Base-by-base conservation (phyloP, 2,797 vertebrate genomes). In the Malacoraja senta region DNA sequence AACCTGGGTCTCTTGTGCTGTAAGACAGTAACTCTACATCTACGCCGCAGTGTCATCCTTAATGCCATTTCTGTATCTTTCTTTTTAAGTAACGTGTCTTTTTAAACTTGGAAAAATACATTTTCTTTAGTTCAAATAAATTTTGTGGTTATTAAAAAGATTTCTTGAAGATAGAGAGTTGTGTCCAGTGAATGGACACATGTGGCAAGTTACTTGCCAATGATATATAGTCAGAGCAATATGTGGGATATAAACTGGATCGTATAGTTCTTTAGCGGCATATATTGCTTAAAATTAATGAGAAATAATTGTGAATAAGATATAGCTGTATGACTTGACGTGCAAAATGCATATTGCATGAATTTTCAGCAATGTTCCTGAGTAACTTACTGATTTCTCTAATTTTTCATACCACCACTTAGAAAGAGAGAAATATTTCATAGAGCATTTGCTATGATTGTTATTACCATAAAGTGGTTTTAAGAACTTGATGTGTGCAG, bases 401-500 rank as follows among this genome's bases (percentile, higher is more conserved):
- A 65, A 84, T 19, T 88, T 88, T 88, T 88, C 32, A 68, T 88
- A 88, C n/a, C n/a, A 63, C 65, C 7, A 32, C 7, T 35, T 65
- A n/a, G n/a, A 65, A 35, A 68, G 17, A 65, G 61, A 63, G 84
- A 68, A 86, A 86, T 63, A 86, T 86, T 86, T 86, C 81, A 84
- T 35, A 61, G 61, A 65, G 61, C 65, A 19, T 65, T 88, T 88
- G 61, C 65, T 19, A 63, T 32, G 21, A 32, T 35, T 88, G 61
- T 35, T 88, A 88, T 21, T 86, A 88, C 9, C 63, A 68, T 68
- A 68, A 26, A 6, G 53, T 61, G 26, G 83, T 63, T 86, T 63
- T n/a, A 86, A 63, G 58, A 29, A 88, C 21, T 88, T 88, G 84
- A 68, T 88, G 63, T n/a, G 61, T 88, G 61, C n/a, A 68, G 61